Evolutionary conservation across 2,797 vertebrate species (phyloP).

Genomic region (Helostoma temminkii): DNA sequence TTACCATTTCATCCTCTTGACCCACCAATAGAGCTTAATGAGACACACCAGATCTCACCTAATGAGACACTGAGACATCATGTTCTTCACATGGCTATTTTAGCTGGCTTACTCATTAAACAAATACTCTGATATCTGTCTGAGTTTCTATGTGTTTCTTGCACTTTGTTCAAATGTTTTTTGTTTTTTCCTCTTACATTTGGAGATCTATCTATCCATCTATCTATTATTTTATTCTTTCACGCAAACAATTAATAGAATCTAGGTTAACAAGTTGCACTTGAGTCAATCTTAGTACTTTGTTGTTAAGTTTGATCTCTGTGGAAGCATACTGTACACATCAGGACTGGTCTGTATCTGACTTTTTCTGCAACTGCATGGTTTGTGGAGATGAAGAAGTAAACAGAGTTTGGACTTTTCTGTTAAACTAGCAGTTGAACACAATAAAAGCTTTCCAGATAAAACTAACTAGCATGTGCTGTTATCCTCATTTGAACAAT

Average conservation of each 20-base stretch:
- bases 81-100: slow-evolving; percentile 55
- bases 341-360: no score
- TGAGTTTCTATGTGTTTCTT: slow-evolving; percentile 36
- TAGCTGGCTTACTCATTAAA: slow-evolving; percentile 51
- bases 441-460: no score
- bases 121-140: slow-evolving; percentile 51
- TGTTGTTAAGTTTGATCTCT: no score
- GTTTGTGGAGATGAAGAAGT: no score
- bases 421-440: no score
- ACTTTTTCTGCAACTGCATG: no score
- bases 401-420: no score
- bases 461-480: neutral
- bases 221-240: slow-evolving; percentile 46
- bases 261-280: slow-evolving; percentile 25
- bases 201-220: slow-evolving; percentile 28
- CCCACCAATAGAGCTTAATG: slow-evolving; percentile 30
- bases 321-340: no score
- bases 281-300: no score
- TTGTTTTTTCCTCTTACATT: slow-evolving; percentile 51
- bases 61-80: slow-evolving; percentile 37
- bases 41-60: slow-evolving; percentile 27
- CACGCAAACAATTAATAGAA: slow-evolving; percentile 38
- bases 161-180: slow-evolving; percentile 26
- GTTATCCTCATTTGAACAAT: neutral
- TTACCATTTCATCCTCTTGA: slow-evolving; percentile 26